Percentiles rank a stretch among this genome's conserved stretches.
phyloP scores from a whole-genome alignment of 1,140 invertebrate species.

The Zaprionus taronus region DNA sequence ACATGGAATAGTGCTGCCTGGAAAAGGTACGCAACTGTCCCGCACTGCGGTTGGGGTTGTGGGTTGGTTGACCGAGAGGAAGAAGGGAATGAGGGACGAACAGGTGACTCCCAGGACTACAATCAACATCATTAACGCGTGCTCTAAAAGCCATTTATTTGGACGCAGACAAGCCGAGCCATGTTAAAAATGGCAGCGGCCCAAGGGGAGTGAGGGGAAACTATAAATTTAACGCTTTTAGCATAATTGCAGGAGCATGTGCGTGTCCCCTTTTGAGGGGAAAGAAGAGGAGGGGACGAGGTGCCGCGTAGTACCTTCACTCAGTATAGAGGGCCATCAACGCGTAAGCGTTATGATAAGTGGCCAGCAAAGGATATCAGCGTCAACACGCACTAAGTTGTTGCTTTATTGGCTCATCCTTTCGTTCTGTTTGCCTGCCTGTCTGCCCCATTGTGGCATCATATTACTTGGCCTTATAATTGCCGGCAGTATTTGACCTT shows the following conservation, averaged over 20 bases:
- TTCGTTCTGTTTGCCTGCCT: background rate
- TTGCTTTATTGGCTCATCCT: slow-evolving; percentile 52
- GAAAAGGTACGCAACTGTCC: slow-evolving; percentile 27
- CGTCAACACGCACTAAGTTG: slow-evolving; percentile 71
- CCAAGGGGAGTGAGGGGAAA: slow-evolving; percentile 50
- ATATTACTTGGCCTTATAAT: slow-evolving; percentile 64
- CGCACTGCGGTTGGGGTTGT: slow-evolving; percentile 2
- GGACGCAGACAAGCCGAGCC: slow-evolving; percentile 62
- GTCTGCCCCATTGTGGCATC: slow-evolving; percentile 41
- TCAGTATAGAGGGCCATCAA: slow-evolving; percentile 30
- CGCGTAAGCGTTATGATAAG: slow-evolving; percentile 71
- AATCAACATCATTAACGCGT: slow-evolving; percentile 82
- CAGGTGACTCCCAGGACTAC: slow-evolving; percentile 56
- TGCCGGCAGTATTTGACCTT: slow-evolving; percentile 57
- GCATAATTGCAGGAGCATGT: slow-evolving; percentile 77
- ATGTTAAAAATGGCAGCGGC: slow-evolving; percentile 60
- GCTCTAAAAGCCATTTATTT: slow-evolving; percentile 82
- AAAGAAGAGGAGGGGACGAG: background rate
- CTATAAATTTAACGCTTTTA: slow-evolving; percentile 82
- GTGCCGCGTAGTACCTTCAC: background rate
- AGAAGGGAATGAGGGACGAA: background rate
- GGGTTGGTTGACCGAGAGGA: background rate
- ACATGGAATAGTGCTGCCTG: slow-evolving; percentile 52
- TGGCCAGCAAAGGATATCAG: slow-evolving; percentile 68
- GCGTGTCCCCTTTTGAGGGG: slow-evolving; percentile 51